Evolutionary conservation across 1,140 invertebrate genomes (phyloP), one percentile per base, ranked within the genome.

Genomic region (Propsilocerus akamusi): DNA sequence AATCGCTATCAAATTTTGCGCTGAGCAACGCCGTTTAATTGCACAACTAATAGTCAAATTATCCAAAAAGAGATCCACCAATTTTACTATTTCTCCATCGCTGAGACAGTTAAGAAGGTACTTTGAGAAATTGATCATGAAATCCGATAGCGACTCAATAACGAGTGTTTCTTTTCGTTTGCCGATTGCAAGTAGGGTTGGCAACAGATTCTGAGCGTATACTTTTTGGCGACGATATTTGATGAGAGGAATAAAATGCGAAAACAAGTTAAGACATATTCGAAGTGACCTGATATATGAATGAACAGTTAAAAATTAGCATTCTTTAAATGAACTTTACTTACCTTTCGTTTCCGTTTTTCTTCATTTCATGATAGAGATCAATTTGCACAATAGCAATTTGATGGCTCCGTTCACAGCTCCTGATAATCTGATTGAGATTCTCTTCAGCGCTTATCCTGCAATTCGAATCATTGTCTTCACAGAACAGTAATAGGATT

Each of bases 321-420:
- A 10, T 14, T 25, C 24, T 11, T 24, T 28, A 22, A 48, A 37
- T 14, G 26, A 23, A 37, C 23, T 50, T n/a, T 5, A 5, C 50
- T 30, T 50, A 64, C 62, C 60, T 53, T 46, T 65, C 58, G 48
- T 65, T 65, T 4, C 81, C 81, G 65, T 85, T 86, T 57, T 78
- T 79, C 59, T 84, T 84, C 25, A 88, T 83, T 65, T 86, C 83
- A 56, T 82, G 80, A 59, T 82, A 86, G n/a, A 88, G 63, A 60
- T 86, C 83, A 55, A 85, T 75, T 56, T 83, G 76, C 47, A 89
- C 70, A 57, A 83, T 77, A 14, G 76, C 72, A 10, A 83, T 68
- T 57, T 80, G 76, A 24, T 72, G 73, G n/a, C 56, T 58, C 53
- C 57, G 59, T 24, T 60, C 61, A 51, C 63, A 59, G 63, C 83